Evolutionary conservation across 2,113 vertebrate species (phyloP), one percentile per base, ranked within the genome.

Genomic region (Neotoma lepida): DNA sequence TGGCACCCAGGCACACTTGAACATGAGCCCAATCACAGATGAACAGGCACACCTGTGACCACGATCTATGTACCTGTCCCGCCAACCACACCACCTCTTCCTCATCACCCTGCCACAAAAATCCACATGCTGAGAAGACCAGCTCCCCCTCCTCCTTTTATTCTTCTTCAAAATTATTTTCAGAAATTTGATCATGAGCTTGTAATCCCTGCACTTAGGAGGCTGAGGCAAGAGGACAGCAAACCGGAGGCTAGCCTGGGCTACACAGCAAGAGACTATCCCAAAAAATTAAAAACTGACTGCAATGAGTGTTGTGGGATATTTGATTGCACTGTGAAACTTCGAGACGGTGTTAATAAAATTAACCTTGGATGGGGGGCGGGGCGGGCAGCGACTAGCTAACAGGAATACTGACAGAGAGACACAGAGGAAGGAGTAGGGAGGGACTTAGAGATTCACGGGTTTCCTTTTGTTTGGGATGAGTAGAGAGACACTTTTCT

Each of bases 101-200:
- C 63, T 44, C 4, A 66, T 64, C 39, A 51, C 0, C 35, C 4
- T 4, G 26, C 46, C 8, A 1, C 6, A 6, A 13, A 33, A 9
- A 17, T 35, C 80, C 63, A 41, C n/a, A 66, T 51, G 39, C 44
- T 15, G 0, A 30, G 7, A 9, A 73, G 44, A 39, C 41, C 0
- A 10, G 46, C 30, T 49, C 41, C 13, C 46, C 2, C 76, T 90
- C n/a, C 30, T 66, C 54, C 54, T 30, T 71, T 77, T 20, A 39
- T 82, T 89, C 6, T 49, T 74, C 24, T 76, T 49, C 49, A 86
- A 81, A 77, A 91, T 74, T 68, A 70, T 74, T 84, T 85, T 80
- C 26, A 41, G 51, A 92, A 78, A 56, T 78, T 71, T 87, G 46
- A 41, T 66, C 22, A 18, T 87, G 35, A 71, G 22, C 49, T n/a